Percentiles rank a stretch among this genome's conserved stretches.
These are phyloP conservation scores for Chiloscyllium plagiosum DNA, from an alignment of 2,113 vertebrate genomes.

Conservation along the genomic window DNA sequence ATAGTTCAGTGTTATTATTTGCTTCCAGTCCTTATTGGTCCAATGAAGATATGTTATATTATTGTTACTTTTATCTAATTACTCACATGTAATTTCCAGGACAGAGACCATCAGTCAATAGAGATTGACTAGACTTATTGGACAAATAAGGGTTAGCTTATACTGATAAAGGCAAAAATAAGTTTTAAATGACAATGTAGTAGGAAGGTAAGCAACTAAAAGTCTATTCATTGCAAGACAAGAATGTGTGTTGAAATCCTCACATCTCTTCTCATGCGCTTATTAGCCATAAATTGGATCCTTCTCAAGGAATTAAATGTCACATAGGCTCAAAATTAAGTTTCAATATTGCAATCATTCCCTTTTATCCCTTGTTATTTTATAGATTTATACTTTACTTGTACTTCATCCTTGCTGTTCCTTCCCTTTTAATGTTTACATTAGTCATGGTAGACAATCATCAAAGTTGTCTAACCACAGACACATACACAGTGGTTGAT, in stretches of 20 bases:
- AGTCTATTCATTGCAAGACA: not conserved
- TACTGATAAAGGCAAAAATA: not conserved
- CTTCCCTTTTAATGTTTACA: not conserved
- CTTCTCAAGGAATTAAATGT: not conserved
- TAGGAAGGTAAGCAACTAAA: not conserved
- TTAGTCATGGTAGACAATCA: not conserved
- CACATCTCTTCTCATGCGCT: not conserved
- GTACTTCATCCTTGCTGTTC: not conserved
- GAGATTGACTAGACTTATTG: not conserved
- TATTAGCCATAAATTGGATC: not conserved
- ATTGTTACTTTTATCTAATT: not conserved
- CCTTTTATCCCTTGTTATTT: not conserved
- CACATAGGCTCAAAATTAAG: not conserved
- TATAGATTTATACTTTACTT: not conserved
- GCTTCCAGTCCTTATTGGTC: not conserved
- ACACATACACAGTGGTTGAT: not conserved
- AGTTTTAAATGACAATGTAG: not conserved
- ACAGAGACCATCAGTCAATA: not conserved
- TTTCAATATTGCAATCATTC: not conserved
- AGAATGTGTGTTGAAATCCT: not conserved
- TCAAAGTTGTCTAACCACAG: not conserved
- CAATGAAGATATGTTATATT: not conserved
- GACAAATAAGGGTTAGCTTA: not conserved
- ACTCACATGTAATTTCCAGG: not conserved
- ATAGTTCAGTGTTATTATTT: not conserved